Evolutionary conservation across 2,888 invertebrate genomes (phyloP).

Genomic region (Alitta virens): DNA sequence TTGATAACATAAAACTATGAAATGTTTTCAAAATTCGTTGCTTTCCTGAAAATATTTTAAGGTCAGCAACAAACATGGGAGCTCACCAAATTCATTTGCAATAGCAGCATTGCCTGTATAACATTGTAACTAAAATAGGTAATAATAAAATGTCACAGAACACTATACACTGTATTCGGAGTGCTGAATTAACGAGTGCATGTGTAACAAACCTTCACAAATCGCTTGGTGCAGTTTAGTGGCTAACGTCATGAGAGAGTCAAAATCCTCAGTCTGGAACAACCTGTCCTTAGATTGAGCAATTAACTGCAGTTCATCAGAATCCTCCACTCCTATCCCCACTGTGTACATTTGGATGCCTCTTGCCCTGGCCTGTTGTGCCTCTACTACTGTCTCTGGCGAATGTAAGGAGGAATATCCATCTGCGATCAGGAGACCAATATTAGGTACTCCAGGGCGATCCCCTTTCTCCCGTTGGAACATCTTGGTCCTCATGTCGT

Average conservation of each 20-base stretch:
- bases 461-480: constrained; percentile 42
- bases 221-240: not conserved
- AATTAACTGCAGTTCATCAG: constrained; percentile 11
- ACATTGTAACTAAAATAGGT: too few species aligned
- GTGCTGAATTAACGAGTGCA: too few species aligned
- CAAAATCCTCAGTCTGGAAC: constrained; percentile 12
- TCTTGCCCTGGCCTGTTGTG: constrained; percentile 22
- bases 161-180: too few species aligned
- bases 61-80: too few species aligned
- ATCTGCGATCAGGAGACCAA: constrained; percentile 43
- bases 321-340: constrained; percentile 20
- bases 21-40: too few species aligned
- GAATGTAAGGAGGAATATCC: constrained; percentile 42
- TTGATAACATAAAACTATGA: too few species aligned
- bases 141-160: too few species aligned
- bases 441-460: constrained; percentile 40
- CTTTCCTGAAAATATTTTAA: too few species aligned
- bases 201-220: constrained; percentile 6
- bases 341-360: constrained; percentile 26
- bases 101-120: too few species aligned
- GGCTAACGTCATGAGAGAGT: constrained; percentile 3
- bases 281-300: constrained; percentile 6
- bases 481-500: constrained; percentile 37
- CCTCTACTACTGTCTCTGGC: constrained; percentile 36
- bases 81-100: too few species aligned